Percentiles rank a stretch among this genome's conserved stretches.
Conservation (phyloP, 2,888 invertebrate species). For the Rhopalosiphum nymphaeae region DNA sequence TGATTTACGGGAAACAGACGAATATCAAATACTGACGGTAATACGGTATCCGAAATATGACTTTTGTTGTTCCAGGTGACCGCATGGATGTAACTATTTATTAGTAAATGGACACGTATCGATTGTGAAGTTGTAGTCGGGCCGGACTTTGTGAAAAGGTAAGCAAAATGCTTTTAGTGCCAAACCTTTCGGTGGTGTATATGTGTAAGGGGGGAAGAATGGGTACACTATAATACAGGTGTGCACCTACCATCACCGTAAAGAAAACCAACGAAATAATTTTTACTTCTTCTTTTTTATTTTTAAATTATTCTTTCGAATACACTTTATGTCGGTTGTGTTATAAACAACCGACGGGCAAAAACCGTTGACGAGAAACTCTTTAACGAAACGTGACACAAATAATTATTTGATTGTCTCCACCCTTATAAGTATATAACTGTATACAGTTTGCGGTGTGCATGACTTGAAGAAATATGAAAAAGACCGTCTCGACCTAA, state of each 20-base stretch:
- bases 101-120: constrained; percentile 34
- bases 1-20: background rate
- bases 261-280: background rate
- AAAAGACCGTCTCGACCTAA: background rate
- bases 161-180: constrained; percentile 21
- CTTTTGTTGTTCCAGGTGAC: constrained; percentile 24
- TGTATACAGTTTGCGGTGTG: background rate
- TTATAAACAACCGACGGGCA: background rate
- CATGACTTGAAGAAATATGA: background rate
- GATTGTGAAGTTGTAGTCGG: constrained; percentile 47
- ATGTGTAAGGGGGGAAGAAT: background rate
- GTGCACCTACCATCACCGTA: background rate
- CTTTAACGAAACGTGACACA: constrained; percentile 20
- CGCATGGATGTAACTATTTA: background rate
- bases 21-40: background rate
- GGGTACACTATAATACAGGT: background rate
- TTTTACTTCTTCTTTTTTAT: background rate
- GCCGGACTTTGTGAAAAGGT: constrained; percentile 24
- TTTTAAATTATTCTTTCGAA: background rate
- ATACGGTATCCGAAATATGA: background rate
- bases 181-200: background rate
- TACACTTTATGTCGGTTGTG: background rate
- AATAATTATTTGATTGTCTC: constrained; percentile 24
- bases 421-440: background rate
- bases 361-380: background rate